phyloP scores from a whole-genome alignment of 2,888 invertebrate species.

The Linyphia triangularis region DNA sequence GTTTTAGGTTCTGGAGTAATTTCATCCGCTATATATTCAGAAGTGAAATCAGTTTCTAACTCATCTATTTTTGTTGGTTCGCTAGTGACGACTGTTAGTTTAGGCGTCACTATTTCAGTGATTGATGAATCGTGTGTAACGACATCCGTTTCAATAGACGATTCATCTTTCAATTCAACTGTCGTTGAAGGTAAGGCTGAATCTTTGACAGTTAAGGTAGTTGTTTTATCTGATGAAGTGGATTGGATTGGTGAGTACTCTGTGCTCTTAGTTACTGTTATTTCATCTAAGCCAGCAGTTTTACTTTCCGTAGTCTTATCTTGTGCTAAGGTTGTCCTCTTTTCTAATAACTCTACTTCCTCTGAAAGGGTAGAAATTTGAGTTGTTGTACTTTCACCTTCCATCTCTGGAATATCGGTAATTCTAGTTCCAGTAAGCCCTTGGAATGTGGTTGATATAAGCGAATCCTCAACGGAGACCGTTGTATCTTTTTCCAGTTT shows the following conservation, averaged over 20 bases:
- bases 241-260: constrained; percentile 45
- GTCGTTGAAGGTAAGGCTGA: too few relatives aligned
- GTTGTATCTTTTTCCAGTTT: not conserved
- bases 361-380: not conserved
- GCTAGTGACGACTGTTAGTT: not conserved
- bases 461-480: not conserved
- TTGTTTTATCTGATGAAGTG: constrained; percentile 48
- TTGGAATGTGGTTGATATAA: not conserved
- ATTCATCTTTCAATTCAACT: too few relatives aligned
- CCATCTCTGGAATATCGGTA: not conserved
- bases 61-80: not conserved
- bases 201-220: not conserved
- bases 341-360: not conserved
- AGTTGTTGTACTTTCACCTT: constrained; percentile 8
- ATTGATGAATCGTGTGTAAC: not conserved
- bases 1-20: not conserved
- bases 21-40: not conserved
- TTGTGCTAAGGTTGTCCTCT: constrained; percentile 6
- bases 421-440: not conserved
- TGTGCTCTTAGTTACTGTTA: constrained; percentile 51
- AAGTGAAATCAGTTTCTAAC: not conserved
- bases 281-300: too few relatives aligned
- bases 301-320: constrained; percentile 7
- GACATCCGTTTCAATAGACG: constrained; percentile 33
- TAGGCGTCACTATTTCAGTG: not conserved